These are phyloP conservation scores for Bathynomus jamesi DNA, from an alignment of 1,140 invertebrate species.

Conservation along the genomic window DNA sequence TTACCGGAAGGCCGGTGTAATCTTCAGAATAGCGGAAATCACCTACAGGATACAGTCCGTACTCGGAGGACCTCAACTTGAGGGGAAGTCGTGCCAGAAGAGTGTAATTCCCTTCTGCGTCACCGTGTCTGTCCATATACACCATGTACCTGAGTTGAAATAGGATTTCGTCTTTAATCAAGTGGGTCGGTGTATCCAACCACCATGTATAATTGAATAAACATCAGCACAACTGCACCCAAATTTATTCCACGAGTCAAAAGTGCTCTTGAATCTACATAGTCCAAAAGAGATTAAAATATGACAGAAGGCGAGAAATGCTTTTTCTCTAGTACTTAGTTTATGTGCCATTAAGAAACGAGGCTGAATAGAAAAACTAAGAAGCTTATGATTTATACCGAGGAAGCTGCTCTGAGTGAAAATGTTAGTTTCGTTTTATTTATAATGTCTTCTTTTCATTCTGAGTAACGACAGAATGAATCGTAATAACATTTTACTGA, in stretches of 20 bases:
- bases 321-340: no score
- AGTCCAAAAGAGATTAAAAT: not conserved
- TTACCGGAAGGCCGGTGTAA: constrained; percentile 42
- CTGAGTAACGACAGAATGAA: no score
- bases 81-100: constrained; percentile 59
- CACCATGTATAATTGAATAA: no score
- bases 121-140: constrained; percentile 87
- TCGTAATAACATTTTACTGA: no score
- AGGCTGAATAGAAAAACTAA: no score
- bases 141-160: constrained; percentile 62
- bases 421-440: no score
- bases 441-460: no score
- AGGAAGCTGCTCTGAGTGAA: no score
- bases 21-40: constrained; percentile 51
- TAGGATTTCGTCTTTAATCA: not conserved
- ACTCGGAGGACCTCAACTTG: constrained; percentile 44
- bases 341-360: no score
- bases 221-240: no score
- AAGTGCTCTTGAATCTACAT: not conserved
- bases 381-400: no score
- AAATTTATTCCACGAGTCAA: not conserved
- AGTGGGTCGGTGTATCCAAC: not conserved
- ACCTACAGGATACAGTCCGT: constrained; percentile 66
- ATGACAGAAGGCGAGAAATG: no score
- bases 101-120: constrained; percentile 94